Percentiles rank a stretch among this genome's conserved stretches.
Evolutionary conservation across 2,888 invertebrate genomes (phyloP).

Genomic region (Brachycybe producta): DNA sequence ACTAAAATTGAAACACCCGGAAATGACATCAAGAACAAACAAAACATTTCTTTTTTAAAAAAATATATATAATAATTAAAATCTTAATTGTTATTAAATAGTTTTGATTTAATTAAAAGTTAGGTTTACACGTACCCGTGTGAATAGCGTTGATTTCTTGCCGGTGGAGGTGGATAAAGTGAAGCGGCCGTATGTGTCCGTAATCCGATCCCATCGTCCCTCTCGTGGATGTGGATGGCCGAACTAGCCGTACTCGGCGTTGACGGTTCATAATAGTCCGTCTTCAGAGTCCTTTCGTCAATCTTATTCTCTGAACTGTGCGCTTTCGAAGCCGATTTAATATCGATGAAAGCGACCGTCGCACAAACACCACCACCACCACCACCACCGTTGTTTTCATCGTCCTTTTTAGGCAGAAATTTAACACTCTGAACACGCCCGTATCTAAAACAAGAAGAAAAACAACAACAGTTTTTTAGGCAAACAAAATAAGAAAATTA

Average conservation of each 20-base stretch:
- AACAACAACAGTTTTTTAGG: not conserved
- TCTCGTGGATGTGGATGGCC: constrained; percentile 26
- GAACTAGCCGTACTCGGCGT: constrained; percentile 25
- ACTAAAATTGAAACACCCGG: too few relatives aligned
- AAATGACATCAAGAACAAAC: too few relatives aligned
- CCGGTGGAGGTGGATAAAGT: constrained; percentile 21
- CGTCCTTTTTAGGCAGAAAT: constrained; percentile 50
- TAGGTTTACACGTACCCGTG: constrained; percentile 24
- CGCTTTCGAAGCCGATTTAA: constrained; percentile 88
- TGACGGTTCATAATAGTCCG: constrained; percentile 80
- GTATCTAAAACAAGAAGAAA: constrained; percentile 51
- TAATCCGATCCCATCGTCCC: constrained; percentile 18
- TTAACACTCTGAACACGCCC: constrained; percentile 96
- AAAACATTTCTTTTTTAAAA: too few relatives aligned
- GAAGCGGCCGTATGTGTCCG: constrained; percentile 17
- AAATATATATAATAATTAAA: too few relatives aligned
- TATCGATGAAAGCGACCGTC: constrained; percentile 91
- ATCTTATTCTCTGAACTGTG: constrained; percentile 78
- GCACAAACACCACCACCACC: constrained; percentile 47
- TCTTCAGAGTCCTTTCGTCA: constrained; percentile 73
- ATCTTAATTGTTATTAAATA: too few relatives aligned
- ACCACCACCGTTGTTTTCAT: constrained; percentile 22
- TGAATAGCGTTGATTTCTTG: constrained; percentile 25
- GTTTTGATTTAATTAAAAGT: too few relatives aligned
- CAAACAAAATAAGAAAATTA: not conserved